Percentiles rank a stretch among this genome's conserved stretches.
phyloP scores from a whole-genome alignment of 2,113 vertebrate genomes.

The Thunnus thynnus region DNA sequence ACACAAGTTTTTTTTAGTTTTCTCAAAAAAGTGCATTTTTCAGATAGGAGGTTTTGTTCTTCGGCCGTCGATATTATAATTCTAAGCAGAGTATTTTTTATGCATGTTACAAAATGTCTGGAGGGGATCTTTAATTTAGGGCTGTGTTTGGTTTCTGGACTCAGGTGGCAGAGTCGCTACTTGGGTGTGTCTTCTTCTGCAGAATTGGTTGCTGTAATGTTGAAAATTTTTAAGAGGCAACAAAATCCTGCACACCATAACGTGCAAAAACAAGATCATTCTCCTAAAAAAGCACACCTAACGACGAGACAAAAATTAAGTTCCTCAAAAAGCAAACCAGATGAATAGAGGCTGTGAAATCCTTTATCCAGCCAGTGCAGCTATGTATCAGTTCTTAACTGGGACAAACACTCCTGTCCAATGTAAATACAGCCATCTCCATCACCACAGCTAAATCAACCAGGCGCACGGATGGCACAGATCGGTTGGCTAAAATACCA shows the following conservation, averaged over 20 bases:
- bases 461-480: slow-evolving; percentile 58
- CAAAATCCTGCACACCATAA: not conserved
- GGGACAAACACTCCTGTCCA: slow-evolving; percentile 37
- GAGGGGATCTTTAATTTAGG: not conserved
- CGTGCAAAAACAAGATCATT: not conserved
- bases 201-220: not conserved
- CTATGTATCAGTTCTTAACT: slow-evolving; percentile 26
- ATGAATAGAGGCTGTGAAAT: not conserved
- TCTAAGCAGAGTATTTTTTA: too few relatives aligned
- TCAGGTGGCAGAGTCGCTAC: not conserved
- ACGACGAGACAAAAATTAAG: not conserved
- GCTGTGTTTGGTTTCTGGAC: slow-evolving; percentile 19
- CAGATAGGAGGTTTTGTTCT: too few relatives aligned
- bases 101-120: too few relatives aligned
- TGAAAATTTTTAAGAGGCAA: not conserved
- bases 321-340: not conserved
- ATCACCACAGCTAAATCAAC: slow-evolving; percentile 71
- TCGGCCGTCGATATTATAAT: too few relatives aligned
- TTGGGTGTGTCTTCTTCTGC: not conserved
- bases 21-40: too few relatives aligned
- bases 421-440: slow-evolving; percentile 61
- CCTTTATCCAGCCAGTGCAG: slow-evolving; percentile 6
- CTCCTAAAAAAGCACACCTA: not conserved
- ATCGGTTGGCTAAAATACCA: slow-evolving; percentile 61
- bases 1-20: too few relatives aligned